Evolutionary conservation across 64 coral and sea anemone species (phyloP), one percentile per base, ranked within the genome.

Genomic region (Acropora yongei): DNA sequence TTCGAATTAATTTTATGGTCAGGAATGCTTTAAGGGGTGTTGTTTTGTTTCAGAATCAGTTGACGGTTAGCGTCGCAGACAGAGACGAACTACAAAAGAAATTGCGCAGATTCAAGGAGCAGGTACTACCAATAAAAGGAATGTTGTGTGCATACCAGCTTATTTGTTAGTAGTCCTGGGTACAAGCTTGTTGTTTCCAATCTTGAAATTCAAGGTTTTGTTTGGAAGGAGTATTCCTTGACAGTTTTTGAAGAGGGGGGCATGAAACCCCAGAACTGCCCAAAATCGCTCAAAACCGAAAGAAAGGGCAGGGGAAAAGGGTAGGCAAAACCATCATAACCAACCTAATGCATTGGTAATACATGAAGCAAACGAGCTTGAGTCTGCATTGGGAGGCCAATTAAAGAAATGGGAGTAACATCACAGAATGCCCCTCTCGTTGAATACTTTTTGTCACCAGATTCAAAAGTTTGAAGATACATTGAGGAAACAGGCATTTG

Each of bases 21-120:
- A 13, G 63, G 17, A 68, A 68, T 68, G 17, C 17, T n/a, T 68
- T n/a, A 68, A n/a, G 11, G 11, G 17, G 11, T n/a, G 17, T 17
- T n/a, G 1, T 13, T n/a, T 53, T 13, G 40, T 12, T 75, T 30
- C 39, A 94, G 86, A 94, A 84, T 55, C 86, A 89, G 47, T 48
- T 94, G 48, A 46, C 20, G 44, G 86, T 94, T 3, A 84, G 39
- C 42, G 42, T 83, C n/a, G 14, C 71, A 67, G 87, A 86, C 49
- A 94, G 88, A 75, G 86, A 89, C 42, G 87, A 94, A 53, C 57
- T 94, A 18, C 87, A 84, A 14, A 94, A 83, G 75, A 87, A 94
- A 50, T 75, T 94, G 41, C 87, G 49, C 2, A 94, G 83, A 40
- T 76, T n/a, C 74, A 89, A 75, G 12, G 87, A 94, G 41, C 92